Evolutionary conservation across 2,888 invertebrate genomes (phyloP), one percentile per base, ranked within the genome.

Genomic region (Nematopogon swammerdamellus): DNA sequence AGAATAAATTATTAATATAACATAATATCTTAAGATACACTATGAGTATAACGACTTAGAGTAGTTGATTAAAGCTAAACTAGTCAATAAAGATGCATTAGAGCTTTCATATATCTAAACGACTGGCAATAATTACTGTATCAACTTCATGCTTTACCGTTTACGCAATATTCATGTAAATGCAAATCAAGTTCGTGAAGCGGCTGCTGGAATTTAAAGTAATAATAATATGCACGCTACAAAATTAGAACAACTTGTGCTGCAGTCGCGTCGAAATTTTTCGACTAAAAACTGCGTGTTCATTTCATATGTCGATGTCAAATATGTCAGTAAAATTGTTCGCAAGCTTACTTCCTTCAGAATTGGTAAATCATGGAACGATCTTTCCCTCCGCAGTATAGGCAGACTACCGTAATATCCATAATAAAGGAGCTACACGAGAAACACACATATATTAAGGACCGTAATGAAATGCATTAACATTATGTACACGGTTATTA

Each of bases 281-380:
- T 14, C 36, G 11, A 36, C 36, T 14, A 8, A 36, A 36, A 36
- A 36, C 36, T 36, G 36, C 36, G 14, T 36, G 36, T 14, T 3
- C 36, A 36, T 36, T 25, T 8, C 4, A 6, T 25, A 25, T 6
- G 8, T 25, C 25, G n/a, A n/a, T n/a, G n/a, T n/a, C 25, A 25
- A 36, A 14, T 36, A 36, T 8, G 8, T 36, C 4, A 36, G 36
- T 36, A 51, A 47, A 14, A 47, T 19, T 6, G 44, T 25, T 11
- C n/a, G 19, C 14, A 19, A 45, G 50, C 86, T 87, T 88, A 89
- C 89, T 83, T 91, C 91, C 82, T 89, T 89, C 54, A 88, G 79
- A 58, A 81, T 81, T 64, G 88, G 87, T 63, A 89, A 84, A 67
- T 91, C 91, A 72, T 88, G 89, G 76, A 86, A 90, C 59, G 91